Evolutionary conservation across 2,113 vertebrate species (phyloP), one percentile per base, ranked within the genome.

Genomic region (Centrocercus urophasianus): DNA sequence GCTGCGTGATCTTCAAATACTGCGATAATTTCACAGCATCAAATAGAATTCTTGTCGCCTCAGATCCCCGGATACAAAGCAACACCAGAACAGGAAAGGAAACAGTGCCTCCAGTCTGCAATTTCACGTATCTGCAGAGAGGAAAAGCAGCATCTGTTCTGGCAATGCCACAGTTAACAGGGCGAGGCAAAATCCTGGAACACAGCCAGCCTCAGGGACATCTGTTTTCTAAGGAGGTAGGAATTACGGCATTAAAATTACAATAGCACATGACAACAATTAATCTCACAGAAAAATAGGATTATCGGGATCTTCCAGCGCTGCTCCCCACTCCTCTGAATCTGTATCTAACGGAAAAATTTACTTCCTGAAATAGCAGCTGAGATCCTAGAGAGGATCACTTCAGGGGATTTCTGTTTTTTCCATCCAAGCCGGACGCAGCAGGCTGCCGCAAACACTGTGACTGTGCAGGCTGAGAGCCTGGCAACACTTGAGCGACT

Each of bases 221-320:
- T 93, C 93, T 95, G 93, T 95, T 88, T 93, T 42, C 84, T 86
- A 93, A 89, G 83, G 72, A 86, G 88, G 67, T 30, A 89, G 91
- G 89, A 96, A 93, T 96, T 94, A 93, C 54, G 72, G 91, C 89
- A 94, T 92, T 96, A 95, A 92, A 93, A 85, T 84, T 91, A 88
- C 88, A 93, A 81, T 89, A 93, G 88, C 96, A 83, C 88, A 93
- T 86, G 88, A 96, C 96, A 93, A 86, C 83, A 94, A 96, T 79
- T 95, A 92, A 96, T 95, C 88, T 93, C 15, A 27, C 15, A 27
- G 85, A 61, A 85, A 92, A 96, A 93, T 71, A 94, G 76, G 92
- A 96, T 95, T 96, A 95, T 50, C 48, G 38, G 57, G 11, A 36
- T 82, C 78, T 59, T 40, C 93, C 57, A 27, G 56, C 32, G 8